Conservation (phyloP, 2,797 vertebrate genomes). For the Micropoecilia bifurca region DNA sequence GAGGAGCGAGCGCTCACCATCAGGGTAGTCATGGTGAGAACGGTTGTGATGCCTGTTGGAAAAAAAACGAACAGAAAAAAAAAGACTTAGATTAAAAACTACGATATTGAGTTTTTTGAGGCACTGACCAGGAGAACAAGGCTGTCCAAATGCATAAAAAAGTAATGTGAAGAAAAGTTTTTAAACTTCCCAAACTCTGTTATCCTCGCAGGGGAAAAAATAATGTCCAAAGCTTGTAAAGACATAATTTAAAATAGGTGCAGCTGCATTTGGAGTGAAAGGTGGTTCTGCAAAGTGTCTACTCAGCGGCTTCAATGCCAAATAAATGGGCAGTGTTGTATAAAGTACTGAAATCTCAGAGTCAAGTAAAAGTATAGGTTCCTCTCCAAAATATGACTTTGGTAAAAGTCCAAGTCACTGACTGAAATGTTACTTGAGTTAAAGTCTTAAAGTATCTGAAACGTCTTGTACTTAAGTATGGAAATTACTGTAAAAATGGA, state of each 20-base stretch:
- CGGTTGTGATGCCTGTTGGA: constrained; percentile 92
- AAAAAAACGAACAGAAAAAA: background rate
- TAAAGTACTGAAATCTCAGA: too few species aligned
- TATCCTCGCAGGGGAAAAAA: background rate
- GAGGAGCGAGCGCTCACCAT: constrained; percentile 98
- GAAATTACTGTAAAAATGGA: too few species aligned
- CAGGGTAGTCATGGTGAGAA: constrained; percentile 98
- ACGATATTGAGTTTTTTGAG: background rate
- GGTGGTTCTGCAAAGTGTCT: background rate
- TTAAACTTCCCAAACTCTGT: background rate
- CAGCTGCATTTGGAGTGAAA: background rate
- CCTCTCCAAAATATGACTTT: too few species aligned
- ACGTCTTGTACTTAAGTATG: too few species aligned
- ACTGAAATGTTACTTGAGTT: too few species aligned
- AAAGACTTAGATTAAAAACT: background rate
- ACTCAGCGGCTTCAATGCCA: background rate
- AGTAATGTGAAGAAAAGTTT: background rate
- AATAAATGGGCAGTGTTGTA: background rate
- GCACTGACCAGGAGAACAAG: background rate
- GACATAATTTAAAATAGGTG: background rate
- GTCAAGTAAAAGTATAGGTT: too few species aligned
- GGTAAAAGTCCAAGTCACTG: too few species aligned
- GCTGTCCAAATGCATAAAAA: background rate
- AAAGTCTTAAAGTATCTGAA: too few species aligned
- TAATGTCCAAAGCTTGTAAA: background rate